These are phyloP conservation scores for Jaculus jaculus DNA, from an alignment of 2,113 vertebrate genomes.

Conservation along the genomic window DNA sequence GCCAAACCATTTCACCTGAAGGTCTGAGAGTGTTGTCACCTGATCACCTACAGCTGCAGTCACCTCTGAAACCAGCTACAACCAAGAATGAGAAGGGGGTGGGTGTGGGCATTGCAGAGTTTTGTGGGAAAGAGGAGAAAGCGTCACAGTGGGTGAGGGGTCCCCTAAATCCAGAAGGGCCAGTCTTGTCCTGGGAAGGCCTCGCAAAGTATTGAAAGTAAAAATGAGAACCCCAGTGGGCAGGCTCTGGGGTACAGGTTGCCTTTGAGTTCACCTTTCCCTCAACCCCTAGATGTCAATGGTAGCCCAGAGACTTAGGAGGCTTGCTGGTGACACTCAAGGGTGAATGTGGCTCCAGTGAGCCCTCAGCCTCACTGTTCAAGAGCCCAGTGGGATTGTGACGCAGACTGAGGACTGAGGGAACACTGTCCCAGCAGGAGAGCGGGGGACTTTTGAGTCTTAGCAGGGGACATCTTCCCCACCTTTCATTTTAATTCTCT, in stretches of 20 bases:
- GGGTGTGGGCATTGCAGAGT: too few species aligned
- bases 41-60: fast-evolving
- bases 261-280: not conserved
- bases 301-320: not conserved
- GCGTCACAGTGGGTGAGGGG: too few species aligned
- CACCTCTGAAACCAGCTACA: not conserved
- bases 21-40: not conserved
- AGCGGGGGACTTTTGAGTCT: not conserved
- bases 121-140: too few species aligned
- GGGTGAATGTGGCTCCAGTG: not conserved
- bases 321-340: not conserved
- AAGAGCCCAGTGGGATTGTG: not conserved
- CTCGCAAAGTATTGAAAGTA: not conserved
- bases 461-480: not conserved
- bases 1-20: not conserved
- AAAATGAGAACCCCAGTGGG: not conserved
- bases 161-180: not conserved
- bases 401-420: not conserved
- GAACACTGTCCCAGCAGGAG: not conserved
- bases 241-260: not conserved
- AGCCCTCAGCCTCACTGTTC: not conserved
- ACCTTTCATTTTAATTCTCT: not conserved
- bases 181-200: fast-evolving
- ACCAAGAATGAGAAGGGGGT: too few species aligned
- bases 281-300: not conserved